phyloP scores from a whole-genome alignment of 1,140 invertebrate genomes.

The Trichogramma pretiosum region DNA sequence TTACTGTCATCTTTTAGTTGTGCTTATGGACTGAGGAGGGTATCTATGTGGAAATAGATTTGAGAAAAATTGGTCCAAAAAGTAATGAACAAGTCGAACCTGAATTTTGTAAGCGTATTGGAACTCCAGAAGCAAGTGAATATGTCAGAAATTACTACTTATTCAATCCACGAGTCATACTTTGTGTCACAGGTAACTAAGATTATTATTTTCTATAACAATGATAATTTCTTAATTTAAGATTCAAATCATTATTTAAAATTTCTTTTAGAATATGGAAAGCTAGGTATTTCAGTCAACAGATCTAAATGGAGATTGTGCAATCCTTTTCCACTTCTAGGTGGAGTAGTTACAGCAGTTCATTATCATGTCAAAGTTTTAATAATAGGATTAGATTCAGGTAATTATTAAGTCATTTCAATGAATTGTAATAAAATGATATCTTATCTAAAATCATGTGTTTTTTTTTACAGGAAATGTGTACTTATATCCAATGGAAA shows the following conservation, averaged over 20 bases:
- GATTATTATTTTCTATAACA: not conserved
- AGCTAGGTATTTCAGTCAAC: slow-evolving; percentile 20
- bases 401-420: slow-evolving; percentile 13
- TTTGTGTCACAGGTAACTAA: slow-evolving; percentile 22
- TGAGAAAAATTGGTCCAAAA: not conserved
- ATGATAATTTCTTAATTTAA: no score
- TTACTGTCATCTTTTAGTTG: slow-evolving; percentile 20
- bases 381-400: slow-evolving; percentile 23
- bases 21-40: slow-evolving; percentile 19
- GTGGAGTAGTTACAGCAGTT: slow-evolving; percentile 18
- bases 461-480: slow-evolving; percentile 19
- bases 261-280: slow-evolving; percentile 18
- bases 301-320: slow-evolving; percentile 21
- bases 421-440: not conserved
- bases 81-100: no score
- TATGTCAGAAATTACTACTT: slow-evolving; percentile 22
- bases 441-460: not conserved
- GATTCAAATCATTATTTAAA: not conserved
- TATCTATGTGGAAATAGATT: slow-evolving; percentile 7
- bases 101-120: not conserved
- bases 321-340: slow-evolving; percentile 18
- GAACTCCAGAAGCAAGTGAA: slow-evolving; percentile 8
- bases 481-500: slow-evolving; percentile 16
- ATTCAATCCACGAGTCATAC: slow-evolving; percentile 19
- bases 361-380: slow-evolving; percentile 18